A percentile compares a stretch with the other conserved stretches of the same genome.
phyloP scores from a whole-genome alignment of 2,797 vertebrate genomes.

The Spatula versicolor region DNA sequence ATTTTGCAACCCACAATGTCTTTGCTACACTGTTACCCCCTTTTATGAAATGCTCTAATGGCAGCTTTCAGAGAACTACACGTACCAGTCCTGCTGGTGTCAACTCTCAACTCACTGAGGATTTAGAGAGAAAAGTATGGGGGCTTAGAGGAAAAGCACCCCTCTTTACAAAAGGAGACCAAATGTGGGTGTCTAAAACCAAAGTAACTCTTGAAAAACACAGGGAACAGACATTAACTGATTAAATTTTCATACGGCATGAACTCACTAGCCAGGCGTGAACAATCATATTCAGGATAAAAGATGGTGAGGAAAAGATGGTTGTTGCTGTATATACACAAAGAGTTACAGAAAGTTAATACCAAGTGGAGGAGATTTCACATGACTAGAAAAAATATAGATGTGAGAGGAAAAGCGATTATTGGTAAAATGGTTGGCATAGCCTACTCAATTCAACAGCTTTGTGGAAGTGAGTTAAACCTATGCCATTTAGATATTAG shows the following conservation, averaged over 20 bases:
- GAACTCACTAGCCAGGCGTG: neutral
- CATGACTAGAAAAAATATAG: neutral
- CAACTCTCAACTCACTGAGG: neutral
- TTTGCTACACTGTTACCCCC: neutral
- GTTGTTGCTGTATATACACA: neutral
- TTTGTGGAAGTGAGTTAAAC: slow-evolving; percentile 1
- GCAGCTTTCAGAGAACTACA: neutral
- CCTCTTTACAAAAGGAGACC: slow-evolving; percentile 14
- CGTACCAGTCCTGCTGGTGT: slow-evolving; percentile 9
- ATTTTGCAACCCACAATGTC: neutral
- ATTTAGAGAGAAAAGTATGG: neutral
- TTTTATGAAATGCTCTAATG: neutral
- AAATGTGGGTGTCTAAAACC: slow-evolving; percentile 4
- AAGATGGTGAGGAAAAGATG: neutral
- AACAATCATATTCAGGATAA: neutral
- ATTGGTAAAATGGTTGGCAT: neutral
- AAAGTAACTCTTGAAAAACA: slow-evolving; percentile 15
- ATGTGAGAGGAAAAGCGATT: slow-evolving; percentile 9
- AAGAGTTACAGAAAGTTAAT: neutral
- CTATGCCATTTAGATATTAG: slow-evolving; percentile 45
- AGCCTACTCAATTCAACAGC: neutral
- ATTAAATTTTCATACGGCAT: slow-evolving; percentile 16
- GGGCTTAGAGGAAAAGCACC: neutral
- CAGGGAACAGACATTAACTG: slow-evolving; percentile 16
- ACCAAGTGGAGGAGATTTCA: neutral